Percentiles rank a stretch among this genome's conserved stretches.
phyloP scores from a whole-genome alignment of 53 echinoderm and acorn worm species.

The Crossaster papposus region DNA sequence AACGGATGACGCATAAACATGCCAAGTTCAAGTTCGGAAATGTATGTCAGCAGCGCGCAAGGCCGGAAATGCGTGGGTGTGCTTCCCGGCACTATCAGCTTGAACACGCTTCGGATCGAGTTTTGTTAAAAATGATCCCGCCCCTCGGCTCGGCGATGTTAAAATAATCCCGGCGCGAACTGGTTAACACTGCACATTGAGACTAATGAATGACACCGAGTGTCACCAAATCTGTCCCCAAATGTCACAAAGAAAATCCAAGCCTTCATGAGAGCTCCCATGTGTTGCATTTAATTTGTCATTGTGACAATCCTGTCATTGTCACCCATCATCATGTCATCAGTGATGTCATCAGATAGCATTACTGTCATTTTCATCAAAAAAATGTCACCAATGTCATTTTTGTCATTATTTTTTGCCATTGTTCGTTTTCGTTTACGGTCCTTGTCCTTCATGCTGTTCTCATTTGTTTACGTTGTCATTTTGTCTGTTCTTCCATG shows the following conservation, averaged over 20 bases:
- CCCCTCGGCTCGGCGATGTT: no score
- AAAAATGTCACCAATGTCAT: not conserved
- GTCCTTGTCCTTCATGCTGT: not conserved
- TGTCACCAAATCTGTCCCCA: not conserved
- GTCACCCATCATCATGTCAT: not conserved
- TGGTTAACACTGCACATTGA: not conserved
- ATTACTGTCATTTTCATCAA: not conserved
- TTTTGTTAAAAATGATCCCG: no score
- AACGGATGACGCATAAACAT: no score
- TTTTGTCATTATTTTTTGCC: not conserved
- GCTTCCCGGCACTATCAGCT: no score
- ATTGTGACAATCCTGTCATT: constrained; percentile 7
- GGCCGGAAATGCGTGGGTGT: no score
- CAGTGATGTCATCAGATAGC: not conserved
- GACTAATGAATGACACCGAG: not conserved
- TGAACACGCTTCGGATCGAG: no score
- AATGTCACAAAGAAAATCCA: not conserved
- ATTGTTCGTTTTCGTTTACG: not conserved
- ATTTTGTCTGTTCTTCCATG: no score
- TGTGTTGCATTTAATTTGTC: not conserved
- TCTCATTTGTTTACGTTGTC: not conserved
- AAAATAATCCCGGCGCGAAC: no score
- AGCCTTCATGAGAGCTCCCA: not conserved
- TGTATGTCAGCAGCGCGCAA: no score
- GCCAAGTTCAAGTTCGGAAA: no score